Conservation (phyloP, 2,888 invertebrate genomes). For the Trichogramma dendrolimi region DNA sequence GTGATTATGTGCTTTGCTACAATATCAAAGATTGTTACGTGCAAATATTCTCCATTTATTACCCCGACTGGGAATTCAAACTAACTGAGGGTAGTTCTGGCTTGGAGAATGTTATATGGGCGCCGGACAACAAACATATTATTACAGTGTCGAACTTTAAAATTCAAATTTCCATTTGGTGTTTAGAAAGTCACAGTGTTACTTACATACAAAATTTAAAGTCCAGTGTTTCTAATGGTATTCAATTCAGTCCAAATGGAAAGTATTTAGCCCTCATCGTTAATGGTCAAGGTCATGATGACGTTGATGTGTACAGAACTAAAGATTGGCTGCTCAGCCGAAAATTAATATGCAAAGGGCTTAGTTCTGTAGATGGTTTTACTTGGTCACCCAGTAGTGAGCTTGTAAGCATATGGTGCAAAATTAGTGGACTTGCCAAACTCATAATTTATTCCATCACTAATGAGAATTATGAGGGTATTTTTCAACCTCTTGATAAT, state of each 20-base stretch:
- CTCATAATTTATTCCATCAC: conserved; percentile 44
- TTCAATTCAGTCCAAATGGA: conserved; percentile 40
- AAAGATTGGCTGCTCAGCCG: conserved; percentile 44
- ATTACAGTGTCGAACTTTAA: conserved; percentile 56
- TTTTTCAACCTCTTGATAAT: conserved; percentile 37
- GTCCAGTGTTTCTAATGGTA: conserved; percentile 35
- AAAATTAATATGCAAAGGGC: conserved; percentile 45
- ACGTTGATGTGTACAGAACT: conserved; percentile 44
- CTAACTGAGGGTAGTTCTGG: conserved; percentile 57
- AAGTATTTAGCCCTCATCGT: conserved; percentile 39
- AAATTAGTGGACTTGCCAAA: conserved; percentile 40
- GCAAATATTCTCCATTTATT: conserved; percentile 54
- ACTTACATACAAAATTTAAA: conserved; percentile 44
- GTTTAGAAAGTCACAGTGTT: conserved; percentile 38
- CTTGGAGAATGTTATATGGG: conserved; percentile 53
- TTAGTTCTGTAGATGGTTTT: conserved; percentile 43
- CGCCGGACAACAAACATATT: conserved; percentile 55
- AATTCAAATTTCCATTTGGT: conserved; percentile 50
- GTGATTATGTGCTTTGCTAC: conserved; percentile 45
- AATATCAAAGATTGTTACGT: conserved; percentile 42
- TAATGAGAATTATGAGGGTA: conserved; percentile 42
- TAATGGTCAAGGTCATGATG: conserved; percentile 37
- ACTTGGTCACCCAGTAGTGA: conserved; percentile 48
- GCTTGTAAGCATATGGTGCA: conserved; percentile 47
- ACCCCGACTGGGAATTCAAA: conserved; percentile 57